phyloP scores from a whole-genome alignment of 2,797 vertebrate species.

The Leptatherina wallacei region DNA sequence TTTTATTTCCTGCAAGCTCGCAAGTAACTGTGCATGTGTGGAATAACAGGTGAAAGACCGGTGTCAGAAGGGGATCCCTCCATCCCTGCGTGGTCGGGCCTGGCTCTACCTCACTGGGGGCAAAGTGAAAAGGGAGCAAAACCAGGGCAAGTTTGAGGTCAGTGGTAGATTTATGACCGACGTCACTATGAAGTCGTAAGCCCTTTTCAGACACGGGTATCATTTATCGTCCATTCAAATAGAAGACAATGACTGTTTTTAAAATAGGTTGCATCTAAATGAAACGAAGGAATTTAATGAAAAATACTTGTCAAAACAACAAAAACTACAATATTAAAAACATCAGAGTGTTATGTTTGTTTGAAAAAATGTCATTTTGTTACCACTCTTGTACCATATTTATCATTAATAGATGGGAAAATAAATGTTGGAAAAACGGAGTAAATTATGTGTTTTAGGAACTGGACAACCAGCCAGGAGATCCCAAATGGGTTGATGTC shows the following conservation, averaged over 20 bases:
- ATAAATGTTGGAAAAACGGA: not conserved
- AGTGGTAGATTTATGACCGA: conserved; percentile 49
- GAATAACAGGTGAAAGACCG: conserved; percentile 89
- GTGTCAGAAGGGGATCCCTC: conserved; percentile 97
- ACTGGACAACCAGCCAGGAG: conserved; percentile 87
- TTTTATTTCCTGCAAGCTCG: not conserved
- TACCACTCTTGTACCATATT: not conserved
- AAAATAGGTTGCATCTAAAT: not conserved
- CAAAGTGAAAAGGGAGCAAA: conserved; percentile 94
- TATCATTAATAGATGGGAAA: not conserved
- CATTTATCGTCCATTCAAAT: not conserved
- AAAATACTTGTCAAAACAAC: no score
- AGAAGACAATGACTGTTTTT: not conserved
- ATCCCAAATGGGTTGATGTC: conserved; percentile 94
- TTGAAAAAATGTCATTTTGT: not conserved
- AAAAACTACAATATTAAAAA: not conserved
- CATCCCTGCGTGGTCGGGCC: conserved; percentile 92
- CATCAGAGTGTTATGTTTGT: not conserved
- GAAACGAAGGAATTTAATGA: no score
- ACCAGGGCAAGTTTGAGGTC: conserved; percentile 89
- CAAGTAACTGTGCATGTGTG: conserved; percentile 29
- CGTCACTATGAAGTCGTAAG: not conserved
- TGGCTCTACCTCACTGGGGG: conserved; percentile 97
- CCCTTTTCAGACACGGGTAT: not conserved
- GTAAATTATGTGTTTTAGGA: conserved; percentile 78